Evolutionary conservation across 2,113 vertebrate species (phyloP).

Genomic region (Hemicordylus capensis): DNA sequence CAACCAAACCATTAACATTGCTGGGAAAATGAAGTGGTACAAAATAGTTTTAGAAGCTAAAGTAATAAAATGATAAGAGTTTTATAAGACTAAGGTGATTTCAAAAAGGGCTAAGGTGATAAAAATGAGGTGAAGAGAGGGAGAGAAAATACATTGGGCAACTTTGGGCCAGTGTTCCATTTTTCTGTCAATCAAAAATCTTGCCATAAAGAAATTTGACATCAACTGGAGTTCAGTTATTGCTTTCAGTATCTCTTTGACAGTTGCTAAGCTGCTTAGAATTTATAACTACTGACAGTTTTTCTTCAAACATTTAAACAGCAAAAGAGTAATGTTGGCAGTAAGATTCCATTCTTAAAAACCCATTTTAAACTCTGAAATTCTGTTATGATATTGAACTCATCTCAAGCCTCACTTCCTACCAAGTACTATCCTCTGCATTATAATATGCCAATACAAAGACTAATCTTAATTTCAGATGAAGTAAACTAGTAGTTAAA

Average conservation of each 20-base stretch:
- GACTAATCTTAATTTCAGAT: not conserved
- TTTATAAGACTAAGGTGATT: not conserved
- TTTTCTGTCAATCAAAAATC: conserved; percentile 47
- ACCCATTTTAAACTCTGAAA: conserved; percentile 20
- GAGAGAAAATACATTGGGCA: conserved; percentile 15
- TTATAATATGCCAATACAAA: not conserved
- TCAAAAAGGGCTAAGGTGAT: not conserved
- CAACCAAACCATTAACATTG: conserved; percentile 11
- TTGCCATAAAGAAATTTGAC: conserved; percentile 37
- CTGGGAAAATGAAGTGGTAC: conserved; percentile 16
- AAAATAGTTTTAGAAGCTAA: conserved; percentile 13
- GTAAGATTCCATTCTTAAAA: conserved; percentile 7
- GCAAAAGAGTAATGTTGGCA: conserved; percentile 18
- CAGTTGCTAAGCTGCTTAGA: conserved; percentile 9
- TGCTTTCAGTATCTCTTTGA: conserved; percentile 33
- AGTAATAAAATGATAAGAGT: conserved; percentile 38
- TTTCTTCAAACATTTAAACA: conserved; percentile 33
- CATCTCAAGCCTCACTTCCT: not conserved
- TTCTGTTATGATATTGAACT: not conserved
- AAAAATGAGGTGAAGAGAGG: not conserved
- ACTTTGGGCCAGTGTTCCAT: conserved; percentile 20
- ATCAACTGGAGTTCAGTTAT: conserved; percentile 31
- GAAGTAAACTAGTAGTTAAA: not conserved
- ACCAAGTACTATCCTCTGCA: not conserved
- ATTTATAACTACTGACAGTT: conserved; percentile 35